phyloP scores from a whole-genome alignment of 2,888 invertebrate species.

The Noctua janthina region DNA sequence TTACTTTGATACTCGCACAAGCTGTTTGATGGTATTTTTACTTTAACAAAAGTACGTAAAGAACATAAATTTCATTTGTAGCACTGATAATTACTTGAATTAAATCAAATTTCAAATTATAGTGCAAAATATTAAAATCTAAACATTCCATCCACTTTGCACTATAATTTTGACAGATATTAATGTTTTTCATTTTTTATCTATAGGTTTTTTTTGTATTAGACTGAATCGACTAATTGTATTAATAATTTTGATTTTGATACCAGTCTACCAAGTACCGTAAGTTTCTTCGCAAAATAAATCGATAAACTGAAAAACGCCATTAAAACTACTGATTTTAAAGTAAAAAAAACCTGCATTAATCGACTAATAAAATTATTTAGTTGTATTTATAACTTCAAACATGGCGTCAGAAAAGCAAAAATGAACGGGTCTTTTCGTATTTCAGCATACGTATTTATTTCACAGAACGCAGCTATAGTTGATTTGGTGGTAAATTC shows the following conservation, averaged over 20 bases:
- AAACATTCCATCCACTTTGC: conserved; percentile 64
- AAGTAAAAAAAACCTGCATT: not conserved
- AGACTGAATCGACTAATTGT: conserved; percentile 22
- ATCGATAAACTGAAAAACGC: not conserved
- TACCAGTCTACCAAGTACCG: not conserved
- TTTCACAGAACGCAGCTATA: conserved; percentile 69
- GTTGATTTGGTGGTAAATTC: conserved; percentile 75
- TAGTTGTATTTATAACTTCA: not conserved
- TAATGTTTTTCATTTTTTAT: conserved; percentile 31
- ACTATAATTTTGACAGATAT: conserved; percentile 59
- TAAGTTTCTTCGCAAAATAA: not conserved
- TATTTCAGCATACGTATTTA: conserved; percentile 19
- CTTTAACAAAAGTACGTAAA: not conserved
- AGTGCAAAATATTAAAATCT: conserved; percentile 51
- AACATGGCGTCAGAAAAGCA: conserved; percentile 57
- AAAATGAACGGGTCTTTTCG: conserved; percentile 69
- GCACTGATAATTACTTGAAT: conserved; percentile 3
- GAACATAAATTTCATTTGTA: conserved; percentile 24
- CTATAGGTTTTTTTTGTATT: conserved; percentile 26
- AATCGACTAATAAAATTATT: conserved; percentile 38
- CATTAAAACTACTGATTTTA: not conserved
- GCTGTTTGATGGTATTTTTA: conserved; percentile 17
- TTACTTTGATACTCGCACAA: conserved; percentile 32
- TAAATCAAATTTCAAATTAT: conserved; percentile 37
- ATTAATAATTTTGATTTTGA: not conserved